Base-by-base conservation (phyloP, 2,797 vertebrate species). In the Clarias laeviceps region DNA sequence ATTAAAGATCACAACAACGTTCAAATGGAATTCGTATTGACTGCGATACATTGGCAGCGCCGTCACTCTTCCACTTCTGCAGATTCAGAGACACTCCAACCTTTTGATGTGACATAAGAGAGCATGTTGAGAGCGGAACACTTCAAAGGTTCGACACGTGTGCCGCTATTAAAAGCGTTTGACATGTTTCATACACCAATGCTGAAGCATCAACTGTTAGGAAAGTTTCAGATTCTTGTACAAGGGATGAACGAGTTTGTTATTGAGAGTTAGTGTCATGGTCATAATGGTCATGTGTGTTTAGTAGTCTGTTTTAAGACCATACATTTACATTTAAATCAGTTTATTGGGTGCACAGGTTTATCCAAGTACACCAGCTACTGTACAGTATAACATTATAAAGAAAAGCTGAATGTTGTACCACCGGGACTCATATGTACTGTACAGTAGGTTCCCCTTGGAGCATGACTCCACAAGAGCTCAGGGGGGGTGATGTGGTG, bases 51-150 rank as follows among this genome's bases (percentile, higher is more conserved):
- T 45, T 8, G 20, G 61, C 61, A 15, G 34, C 82, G 32, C 22
- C 40, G 3, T 68, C 73, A 66, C 32, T 68, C 83, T 24, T 40
- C 72, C 62, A 77, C 83, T 56, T n/a, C 50, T 24, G 7, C 62
- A 32, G 72, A 84, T 84, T 77, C 73, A 18, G 61, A 77, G 45
- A 40, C 45, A 77, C 45, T 77, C 8, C 4, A 37, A 29, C 61
- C 83, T 77, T 77, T 84, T 84, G 27, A 84, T 78, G 61, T 84
- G 45, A 69, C 32, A 78, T 65, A 37, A 78, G 61, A 84, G 50
- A 37, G 73, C 73, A 27, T 11, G 27, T 14, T 65, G 61, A 56
- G 82, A 84, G 72, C 29, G 50, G 73, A 77, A 40, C 73, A n/a
- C 50, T 84, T 78, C 73, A 68, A 54, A 56, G 32, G 62, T 84